Evolutionary conservation across 2,113 vertebrate species (phyloP), one percentile per base, ranked within the genome.

Genomic region (Numida meleagris): DNA sequence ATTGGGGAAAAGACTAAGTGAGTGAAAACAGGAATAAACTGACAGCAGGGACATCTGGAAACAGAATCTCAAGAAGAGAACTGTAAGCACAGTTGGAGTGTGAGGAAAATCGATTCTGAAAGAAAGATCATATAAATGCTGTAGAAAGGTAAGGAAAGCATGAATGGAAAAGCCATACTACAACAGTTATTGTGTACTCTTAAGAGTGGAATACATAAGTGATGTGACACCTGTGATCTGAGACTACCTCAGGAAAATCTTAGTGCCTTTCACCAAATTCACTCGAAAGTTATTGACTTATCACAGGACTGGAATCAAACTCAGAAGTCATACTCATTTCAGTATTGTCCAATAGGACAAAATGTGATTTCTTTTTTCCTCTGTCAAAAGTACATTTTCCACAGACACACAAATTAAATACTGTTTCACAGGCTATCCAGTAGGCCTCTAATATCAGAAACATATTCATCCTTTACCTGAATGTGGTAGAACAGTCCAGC

Each of bases 1-100:
- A 42, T 62, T 45, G 10, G 6, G 12, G 9, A 6, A 48, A 70
- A 50, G 10, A 8, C 0, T 2, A 10, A 55, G 9, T 76, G 76
- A 94, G 53, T 88, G 46, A 80, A 93, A 91, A 90, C 59, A 86
- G 55, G 40, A 91, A 42, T 77, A 88, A 90, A 80, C 38, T 91
- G 70, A 81, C 72, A 93, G 33, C 67, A 80, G 53, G 74, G 12
- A 63, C 45, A 88, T 62, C 27, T 90, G 86, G 72, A 74, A 42
- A 94, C 86, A 42, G 55, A 77, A 53, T 74, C 18, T 66, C 20
- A 62, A 80, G 63, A 82, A 67, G 15, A 86, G 50, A 90, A 86
- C 34, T 67, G 14, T 81, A 91, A 90, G 68, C 61, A 67, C 65
- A 93, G 68, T 42, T 63, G 65, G 14, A 88, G 9, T 74, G 23